These are phyloP conservation scores for Steinernema scapterisci DNA, from an alignment of 2,888 invertebrate genomes.

Conservation along the genomic window DNA sequence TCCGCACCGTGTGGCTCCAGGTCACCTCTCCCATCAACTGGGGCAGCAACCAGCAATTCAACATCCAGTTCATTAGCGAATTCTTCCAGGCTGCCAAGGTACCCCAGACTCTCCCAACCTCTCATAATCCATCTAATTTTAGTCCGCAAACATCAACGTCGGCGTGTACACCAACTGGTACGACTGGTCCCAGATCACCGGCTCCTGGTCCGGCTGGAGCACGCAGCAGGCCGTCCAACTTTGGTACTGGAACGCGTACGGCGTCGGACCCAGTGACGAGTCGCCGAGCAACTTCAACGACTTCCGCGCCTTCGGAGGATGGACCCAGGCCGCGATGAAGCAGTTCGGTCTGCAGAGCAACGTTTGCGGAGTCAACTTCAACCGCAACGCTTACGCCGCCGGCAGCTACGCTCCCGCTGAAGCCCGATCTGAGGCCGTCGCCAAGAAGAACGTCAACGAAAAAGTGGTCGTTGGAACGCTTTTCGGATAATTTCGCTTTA, in stretches of 20 bases:
- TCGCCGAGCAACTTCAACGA: conserved; percentile 22
- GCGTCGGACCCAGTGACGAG: background rate
- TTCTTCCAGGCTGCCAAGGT: conserved; percentile 12
- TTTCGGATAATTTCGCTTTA: too few relatives aligned
- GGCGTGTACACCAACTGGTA: conserved; percentile 33
- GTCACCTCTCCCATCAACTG: conserved; percentile 57
- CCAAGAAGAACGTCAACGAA: too few relatives aligned
- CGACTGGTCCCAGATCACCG: conserved; percentile 34
- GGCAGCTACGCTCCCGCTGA: conserved; percentile 5
- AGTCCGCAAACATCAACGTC: background rate
- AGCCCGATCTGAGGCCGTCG: too few relatives aligned
- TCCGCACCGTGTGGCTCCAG: conserved; percentile 49
- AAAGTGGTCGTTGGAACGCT: too few relatives aligned
- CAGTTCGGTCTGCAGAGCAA: conserved; percentile 26
- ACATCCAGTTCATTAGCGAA: conserved; percentile 49
- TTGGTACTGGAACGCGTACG: conserved; percentile 33
- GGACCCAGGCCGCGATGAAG: conserved; percentile 3
- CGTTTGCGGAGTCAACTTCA: conserved; percentile 34
- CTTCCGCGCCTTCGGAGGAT: conserved; percentile 28
- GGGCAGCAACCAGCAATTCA: conserved; percentile 39
- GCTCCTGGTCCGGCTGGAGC: conserved; percentile 27
- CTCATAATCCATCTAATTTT: background rate
- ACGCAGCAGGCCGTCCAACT: background rate
- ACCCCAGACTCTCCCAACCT: background rate
- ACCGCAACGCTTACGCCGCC: conserved; percentile 30